Percentiles rank a stretch among this genome's conserved stretches.
These are phyloP conservation scores for Urocyon cinereoargenteus DNA, from an alignment of 2,797 vertebrate species.

Conservation along the genomic window DNA sequence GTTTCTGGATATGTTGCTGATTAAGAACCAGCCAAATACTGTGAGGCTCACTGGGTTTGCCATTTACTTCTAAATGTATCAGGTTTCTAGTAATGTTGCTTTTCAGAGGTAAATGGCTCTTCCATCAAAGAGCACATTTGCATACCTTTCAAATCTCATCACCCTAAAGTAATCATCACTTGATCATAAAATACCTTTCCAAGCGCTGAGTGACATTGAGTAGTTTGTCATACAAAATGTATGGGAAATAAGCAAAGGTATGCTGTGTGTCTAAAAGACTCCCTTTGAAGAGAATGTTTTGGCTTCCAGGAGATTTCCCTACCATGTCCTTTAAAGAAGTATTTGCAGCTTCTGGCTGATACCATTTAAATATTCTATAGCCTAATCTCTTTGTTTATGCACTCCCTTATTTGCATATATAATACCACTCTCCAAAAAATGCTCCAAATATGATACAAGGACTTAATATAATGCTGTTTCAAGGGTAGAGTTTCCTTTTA, in stretches of 20 bases:
- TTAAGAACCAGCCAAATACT: conserved; percentile 65
- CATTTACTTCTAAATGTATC: conserved; percentile 82
- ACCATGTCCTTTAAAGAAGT: neutral
- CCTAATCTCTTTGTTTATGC: conserved; percentile 23
- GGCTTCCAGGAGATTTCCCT: conserved; percentile 29
- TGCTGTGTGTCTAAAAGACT: conserved; percentile 41
- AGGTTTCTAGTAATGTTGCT: conserved; percentile 73
- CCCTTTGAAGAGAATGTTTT: neutral
- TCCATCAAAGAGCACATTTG: conserved; percentile 85
- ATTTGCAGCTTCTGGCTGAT: conserved; percentile 21
- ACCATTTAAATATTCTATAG: conserved; percentile 59
- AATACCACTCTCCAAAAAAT: neutral
- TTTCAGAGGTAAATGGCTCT: conserved; percentile 79
- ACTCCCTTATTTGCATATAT: conserved; percentile 21
- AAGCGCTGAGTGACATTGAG: conserved; percentile 68
- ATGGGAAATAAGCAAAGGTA: conserved; percentile 38
- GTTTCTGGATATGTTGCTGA: conserved; percentile 72
- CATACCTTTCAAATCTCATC: conserved; percentile 85
- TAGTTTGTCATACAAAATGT: conserved; percentile 69
- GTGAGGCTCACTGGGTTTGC: conserved; percentile 60
- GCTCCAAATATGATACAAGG: neutral
- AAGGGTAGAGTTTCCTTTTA: neutral
- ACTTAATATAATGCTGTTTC: neutral
- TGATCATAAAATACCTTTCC: conserved; percentile 82
- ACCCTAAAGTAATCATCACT: conserved; percentile 82